phyloP scores from a whole-genome alignment of 2,888 invertebrate genomes.

The Conchocele bisecta region DNA sequence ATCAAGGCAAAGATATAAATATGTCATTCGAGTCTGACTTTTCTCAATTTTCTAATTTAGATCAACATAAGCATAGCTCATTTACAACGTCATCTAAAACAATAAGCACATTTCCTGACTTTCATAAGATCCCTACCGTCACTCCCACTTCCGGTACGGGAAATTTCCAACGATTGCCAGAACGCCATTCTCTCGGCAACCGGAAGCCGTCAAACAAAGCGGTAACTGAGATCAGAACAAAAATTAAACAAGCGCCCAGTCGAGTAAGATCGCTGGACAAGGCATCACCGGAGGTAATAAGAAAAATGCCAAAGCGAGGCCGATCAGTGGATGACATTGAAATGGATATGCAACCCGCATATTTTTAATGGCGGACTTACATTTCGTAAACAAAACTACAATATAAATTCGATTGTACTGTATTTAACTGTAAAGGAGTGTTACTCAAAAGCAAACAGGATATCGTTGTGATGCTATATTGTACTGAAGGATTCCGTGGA shows the following conservation, averaged over 20 bases:
- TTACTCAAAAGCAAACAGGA: too few species aligned
- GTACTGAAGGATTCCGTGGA: too few species aligned
- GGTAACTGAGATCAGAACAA: conserved; percentile 16
- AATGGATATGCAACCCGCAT: conserved; percentile 43
- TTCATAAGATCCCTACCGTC: too few species aligned
- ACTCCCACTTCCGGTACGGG: too few species aligned
- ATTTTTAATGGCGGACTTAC: conserved; percentile 24
- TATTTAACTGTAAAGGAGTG: too few species aligned
- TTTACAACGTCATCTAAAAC: neutral
- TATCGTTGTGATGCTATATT: too few species aligned
- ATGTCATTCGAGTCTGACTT: conserved; percentile 65
- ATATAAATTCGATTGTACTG: too few species aligned
- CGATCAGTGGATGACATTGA: conserved; percentile 40
- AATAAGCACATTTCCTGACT: neutral
- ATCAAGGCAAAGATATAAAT: conserved; percentile 20
- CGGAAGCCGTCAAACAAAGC: conserved; percentile 28
- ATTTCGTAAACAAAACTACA: too few species aligned
- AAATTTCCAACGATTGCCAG: too few species aligned
- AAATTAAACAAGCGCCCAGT: conserved; percentile 17
- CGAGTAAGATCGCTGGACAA: conserved; percentile 45
- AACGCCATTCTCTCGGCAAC: too few species aligned
- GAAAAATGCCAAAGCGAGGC: conserved; percentile 33
- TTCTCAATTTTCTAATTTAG: neutral
- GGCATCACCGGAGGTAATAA: conserved; percentile 21
- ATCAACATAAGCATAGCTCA: too few species aligned